A percentile compares a stretch with the other conserved stretches of the same genome.
phyloP scores from a whole-genome alignment of 2,113 vertebrate genomes.

The Etheostoma cragini region DNA sequence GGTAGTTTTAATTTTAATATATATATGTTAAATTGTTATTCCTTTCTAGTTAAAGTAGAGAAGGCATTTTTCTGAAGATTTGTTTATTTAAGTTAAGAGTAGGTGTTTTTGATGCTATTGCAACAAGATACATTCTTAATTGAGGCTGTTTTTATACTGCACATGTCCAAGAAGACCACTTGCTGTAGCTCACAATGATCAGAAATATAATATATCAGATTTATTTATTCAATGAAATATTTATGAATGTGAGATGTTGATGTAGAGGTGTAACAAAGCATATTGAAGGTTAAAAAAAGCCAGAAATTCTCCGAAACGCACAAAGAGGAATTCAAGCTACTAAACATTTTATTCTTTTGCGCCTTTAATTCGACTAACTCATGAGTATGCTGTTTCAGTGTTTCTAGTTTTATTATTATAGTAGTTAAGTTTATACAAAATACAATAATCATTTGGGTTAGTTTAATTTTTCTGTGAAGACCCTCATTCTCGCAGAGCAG shows the following conservation, averaged over 20 bases:
- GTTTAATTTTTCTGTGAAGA: conserved; percentile 6
- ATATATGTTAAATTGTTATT: too few relatives aligned
- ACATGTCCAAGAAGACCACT: background rate
- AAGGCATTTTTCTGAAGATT: background rate
- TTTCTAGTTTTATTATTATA: background rate
- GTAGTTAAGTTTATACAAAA: background rate
- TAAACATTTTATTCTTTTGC: background rate
- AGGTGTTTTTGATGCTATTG: background rate
- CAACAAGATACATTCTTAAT: background rate
- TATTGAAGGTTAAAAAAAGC: background rate
- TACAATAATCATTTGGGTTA: background rate
- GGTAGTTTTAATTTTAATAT: background rate
- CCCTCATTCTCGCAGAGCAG: conserved; percentile 1
- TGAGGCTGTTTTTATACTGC: background rate
- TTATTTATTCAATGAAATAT: background rate
- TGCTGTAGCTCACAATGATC: background rate
- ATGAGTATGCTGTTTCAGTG: background rate
- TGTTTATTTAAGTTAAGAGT: background rate
- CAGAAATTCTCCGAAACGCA: background rate
- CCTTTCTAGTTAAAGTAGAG: background rate
- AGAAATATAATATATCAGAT: too few relatives aligned
- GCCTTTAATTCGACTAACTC: background rate
- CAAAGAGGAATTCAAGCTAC: background rate
- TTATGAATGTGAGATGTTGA: background rate
- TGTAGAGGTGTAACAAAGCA: background rate